Evolutionary conservation across 2,888 invertebrate genomes (phyloP), one percentile per base, ranked within the genome.

Genomic region (Coremacera marginata): DNA sequence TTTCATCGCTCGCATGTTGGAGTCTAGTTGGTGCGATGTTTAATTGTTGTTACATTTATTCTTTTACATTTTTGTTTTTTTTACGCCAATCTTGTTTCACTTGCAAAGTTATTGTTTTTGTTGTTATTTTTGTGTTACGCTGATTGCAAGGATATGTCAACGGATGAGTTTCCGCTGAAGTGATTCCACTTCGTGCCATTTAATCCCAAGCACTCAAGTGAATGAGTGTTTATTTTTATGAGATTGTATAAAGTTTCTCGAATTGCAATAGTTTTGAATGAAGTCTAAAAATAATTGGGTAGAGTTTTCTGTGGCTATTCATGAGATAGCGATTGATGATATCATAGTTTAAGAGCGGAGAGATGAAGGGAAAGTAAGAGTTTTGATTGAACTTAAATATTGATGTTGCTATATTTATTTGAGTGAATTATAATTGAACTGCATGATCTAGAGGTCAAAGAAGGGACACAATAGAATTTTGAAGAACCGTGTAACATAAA

Each of bases 101-200:
- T 49, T 51, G 34, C 52, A 19, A 14, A n/a, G 51, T 52, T 73
- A 19, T 73, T 73, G 27, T 72, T 76, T 49, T 70, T 27, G 25
- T 76, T 78, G 78, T 76, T 76, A 78, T 70, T 77, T 75, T 74
- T 72, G 78, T 77, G 79, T 76, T 78, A 77, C 76, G 76, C 79
- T 80, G 80, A 80, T 80, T 81, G 81, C 79, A 78, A 75, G 80
- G 77, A 63, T 63, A 49, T 49, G 62, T 52, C 52, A 55, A n/a
- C 65, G 74, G 52, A 55, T 65, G 67, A 55, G 44, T 67, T 74
- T 82, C 81, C 82, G 81, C 80, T 81, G 78, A 82, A 82, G 81
- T 82, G 82, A 80, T 81, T 82, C 81, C 80, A 82, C 82, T 82
- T 82, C 81, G 81, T 81, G 81, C 78, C 79, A 82, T 82, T 82